phyloP scores from a whole-genome alignment of 2,113 vertebrate species.

The Seriola aureovittata region DNA sequence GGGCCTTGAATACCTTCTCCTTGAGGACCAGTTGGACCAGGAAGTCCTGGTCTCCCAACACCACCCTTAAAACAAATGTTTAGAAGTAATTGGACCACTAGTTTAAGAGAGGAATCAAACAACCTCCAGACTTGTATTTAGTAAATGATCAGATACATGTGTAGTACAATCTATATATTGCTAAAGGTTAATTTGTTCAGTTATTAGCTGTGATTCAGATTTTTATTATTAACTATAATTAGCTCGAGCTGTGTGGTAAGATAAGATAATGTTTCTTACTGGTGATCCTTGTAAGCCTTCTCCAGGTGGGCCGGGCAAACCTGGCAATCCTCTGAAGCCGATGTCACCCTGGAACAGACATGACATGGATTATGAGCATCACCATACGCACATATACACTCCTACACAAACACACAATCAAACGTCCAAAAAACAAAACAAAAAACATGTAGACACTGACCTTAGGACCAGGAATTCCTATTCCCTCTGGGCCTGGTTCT shows the following conservation, averaged over 20 bases:
- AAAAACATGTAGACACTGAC: conserved; percentile 71
- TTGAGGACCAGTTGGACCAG: conserved; percentile 86
- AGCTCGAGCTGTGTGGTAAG: not conserved
- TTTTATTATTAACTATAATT: not conserved
- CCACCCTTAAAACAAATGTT: conserved; percentile 84
- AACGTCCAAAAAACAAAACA: too few relatives aligned
- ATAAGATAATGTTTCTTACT: conserved; percentile 79
- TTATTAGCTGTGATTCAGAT: conserved; percentile 2
- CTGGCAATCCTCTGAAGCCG: conserved; percentile 88
- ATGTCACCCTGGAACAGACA: conserved; percentile 87
- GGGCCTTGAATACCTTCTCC: conserved; percentile 91
- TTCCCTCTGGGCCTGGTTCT: conserved; percentile 88
- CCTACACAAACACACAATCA: not conserved
- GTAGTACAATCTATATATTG: not conserved
- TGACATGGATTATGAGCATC: conserved; percentile 9
- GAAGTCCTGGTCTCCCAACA: conserved; percentile 85
- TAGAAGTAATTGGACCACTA: not conserved
- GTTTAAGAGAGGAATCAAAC: not conserved
- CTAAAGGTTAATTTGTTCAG: not conserved
- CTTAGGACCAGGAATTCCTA: conserved; percentile 91
- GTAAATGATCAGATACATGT: not conserved
- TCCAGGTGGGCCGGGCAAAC: conserved; percentile 87
- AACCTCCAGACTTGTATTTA: not conserved
- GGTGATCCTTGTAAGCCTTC: conserved; percentile 89
- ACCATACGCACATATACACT: not conserved